Base-by-base conservation (phyloP, 2,113 vertebrate genomes). In the Salvelinus alpinus region DNA sequence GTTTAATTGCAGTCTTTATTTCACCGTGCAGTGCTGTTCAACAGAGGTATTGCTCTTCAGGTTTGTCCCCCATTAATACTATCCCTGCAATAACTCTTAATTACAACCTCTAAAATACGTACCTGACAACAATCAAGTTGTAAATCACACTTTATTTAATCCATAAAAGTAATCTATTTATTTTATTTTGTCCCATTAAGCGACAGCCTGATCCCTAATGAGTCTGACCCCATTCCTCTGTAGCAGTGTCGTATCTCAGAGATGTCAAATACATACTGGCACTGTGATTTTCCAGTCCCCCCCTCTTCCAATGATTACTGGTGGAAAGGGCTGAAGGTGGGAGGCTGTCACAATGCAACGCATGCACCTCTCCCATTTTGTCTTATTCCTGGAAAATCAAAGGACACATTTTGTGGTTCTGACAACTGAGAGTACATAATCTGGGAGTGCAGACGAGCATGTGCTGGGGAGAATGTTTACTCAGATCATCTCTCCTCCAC, bases 321-420 rank as follows among this genome's bases (percentile, higher is more conserved):
- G 60, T 68, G 24, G 22, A 60, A n/a, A 60, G 16, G 13, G 64
- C 51, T 27, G 67, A 38, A 25, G 60, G 72, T 64, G 34, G 29
- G 20, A 12, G 44, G 57, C 64, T 57, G 66, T 78, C 57, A 74
- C 25, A 70, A 71, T 27, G 38, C 47, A 71, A 79, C 64, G 62
- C 47, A 25, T 74, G 60, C 54, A 11, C 11, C 20, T 79, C 78
- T 38, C 71, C 74, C 74, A 89, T 84, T 90, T 89, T 82, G 86
- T 88, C 83, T 84, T 89, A 78, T 86, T 91, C 89, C 77, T 81
- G 84, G 83, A 91, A 93, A 93, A 86, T 57, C 82, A 87, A 81
- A 89, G 78, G 82, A 76, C 83, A 93, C 91, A 90, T 92, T 64
- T 92, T 89, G 85, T 82, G 77, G 73, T 78, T 89, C n/a, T 64